Base-by-base conservation (phyloP, 2,888 invertebrate genomes). In the Orthosia gothica region DNA sequence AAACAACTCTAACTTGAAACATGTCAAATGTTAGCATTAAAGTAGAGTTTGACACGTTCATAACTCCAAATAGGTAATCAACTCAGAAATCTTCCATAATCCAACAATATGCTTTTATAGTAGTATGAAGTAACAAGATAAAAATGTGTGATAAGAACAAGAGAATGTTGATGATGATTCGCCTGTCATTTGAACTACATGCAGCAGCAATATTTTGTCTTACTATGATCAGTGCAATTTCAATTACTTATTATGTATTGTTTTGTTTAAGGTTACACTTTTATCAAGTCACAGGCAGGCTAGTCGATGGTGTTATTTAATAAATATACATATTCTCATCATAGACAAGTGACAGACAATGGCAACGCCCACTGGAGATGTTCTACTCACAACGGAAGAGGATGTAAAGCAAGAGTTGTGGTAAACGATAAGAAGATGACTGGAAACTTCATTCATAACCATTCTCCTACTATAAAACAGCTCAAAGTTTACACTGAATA, bases 381-480 rank as follows among this genome's bases (percentile, higher is more conserved):
- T 45, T 61, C 61, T 15, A 5, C 61, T 61, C 61, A 45, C 45
- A 61, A 61, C 13, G 20, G 15, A 2, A 61, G 20, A 15, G 61
- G 61, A 1, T 61, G 61, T 20, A 61, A 45, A 45, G 61, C 45
- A 20, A 61, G 61, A 61, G 13, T 61, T 3, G 20, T 61, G 7
- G 3, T 61, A 3, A 20, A 45, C 20, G 61, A 45, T 4, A 15
- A 45, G 9, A 61, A 45, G 9, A 13, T 61, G 20, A 20, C 20
- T 61, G 61, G 61, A 15, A 61, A 61, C 45, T 61, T 61, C n/a
- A 61, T 61, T 15, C 61, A 61, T 45, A 61, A 45, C 20, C 61
- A 61, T 45, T 45, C 61, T 15, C 61, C 61, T 20, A 61, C 61
- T 9, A 61, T 20, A 9, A 61, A 45, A 20, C 61, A 61, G 15